These are phyloP conservation scores for Mya arenaria DNA, from an alignment of 1,140 invertebrate genomes.

Conservation along the genomic window DNA sequence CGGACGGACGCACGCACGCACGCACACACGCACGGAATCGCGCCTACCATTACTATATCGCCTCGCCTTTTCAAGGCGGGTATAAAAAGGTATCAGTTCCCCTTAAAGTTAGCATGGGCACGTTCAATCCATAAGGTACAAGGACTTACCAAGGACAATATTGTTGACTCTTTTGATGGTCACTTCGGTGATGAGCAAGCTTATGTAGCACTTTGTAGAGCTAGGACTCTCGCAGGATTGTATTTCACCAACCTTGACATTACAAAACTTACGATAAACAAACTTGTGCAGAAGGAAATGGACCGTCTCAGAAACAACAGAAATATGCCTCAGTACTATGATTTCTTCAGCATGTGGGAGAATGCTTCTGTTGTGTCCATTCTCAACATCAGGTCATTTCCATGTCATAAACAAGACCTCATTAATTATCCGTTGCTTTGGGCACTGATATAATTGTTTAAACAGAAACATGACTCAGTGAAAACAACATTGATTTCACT, in stretches of 20 bases:
- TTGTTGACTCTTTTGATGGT: conserved; percentile 24
- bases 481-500: too few species aligned
- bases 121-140: conserved; percentile 45
- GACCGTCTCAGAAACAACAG: conserved; percentile 19
- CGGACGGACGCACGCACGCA: too few species aligned
- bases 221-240: conserved; percentile 11
- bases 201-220: conserved; percentile 47
- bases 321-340: background rate
- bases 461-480: too few species aligned
- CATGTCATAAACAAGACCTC: too few species aligned
- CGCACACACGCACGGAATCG: too few species aligned
- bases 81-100: conserved; percentile 37
- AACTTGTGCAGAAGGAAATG: conserved; percentile 17
- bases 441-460: too few species aligned
- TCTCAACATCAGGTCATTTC: too few species aligned
- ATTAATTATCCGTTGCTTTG: too few species aligned
- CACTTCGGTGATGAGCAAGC: conserved; percentile 34
- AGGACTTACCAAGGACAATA: conserved; percentile 32
- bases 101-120: conserved; percentile 39
- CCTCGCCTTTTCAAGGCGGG: too few species aligned
- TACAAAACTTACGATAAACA: background rate
- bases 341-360: too few species aligned
- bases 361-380: too few species aligned
- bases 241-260: background rate
- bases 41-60: too few species aligned